phyloP scores from a whole-genome alignment of 2,797 vertebrate genomes.

The Epinephelus malabaricus region DNA sequence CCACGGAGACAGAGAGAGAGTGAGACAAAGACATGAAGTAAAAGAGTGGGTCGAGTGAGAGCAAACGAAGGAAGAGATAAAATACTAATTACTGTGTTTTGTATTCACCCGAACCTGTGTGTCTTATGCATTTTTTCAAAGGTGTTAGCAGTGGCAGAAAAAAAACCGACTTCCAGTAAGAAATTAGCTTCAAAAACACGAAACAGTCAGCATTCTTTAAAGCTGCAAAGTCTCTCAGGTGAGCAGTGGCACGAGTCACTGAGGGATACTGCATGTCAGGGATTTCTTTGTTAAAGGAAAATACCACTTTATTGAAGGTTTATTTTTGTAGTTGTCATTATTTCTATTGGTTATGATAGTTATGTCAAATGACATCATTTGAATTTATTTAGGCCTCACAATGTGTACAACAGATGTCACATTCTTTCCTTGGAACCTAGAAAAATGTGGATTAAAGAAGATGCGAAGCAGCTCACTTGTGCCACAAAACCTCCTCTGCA shows the following conservation, averaged over 20 bases:
- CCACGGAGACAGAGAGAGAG: constrained; percentile 31
- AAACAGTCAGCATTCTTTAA: constrained; percentile 24
- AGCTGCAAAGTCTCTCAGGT: constrained; percentile 15
- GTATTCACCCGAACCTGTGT: constrained; percentile 33
- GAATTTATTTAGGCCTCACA: too few species aligned
- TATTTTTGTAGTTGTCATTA: not conserved
- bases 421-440: not conserved
- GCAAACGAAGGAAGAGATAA: constrained; percentile 48
- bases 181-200: constrained; percentile 40
- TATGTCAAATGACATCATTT: too few species aligned
- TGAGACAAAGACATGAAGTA: constrained; percentile 29
- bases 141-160: constrained; percentile 22
- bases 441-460: not conserved
- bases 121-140: constrained; percentile 52
- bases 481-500: not conserved
- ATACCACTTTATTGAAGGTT: not conserved
- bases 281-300: not conserved
- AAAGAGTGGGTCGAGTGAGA: constrained; percentile 29
- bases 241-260: not conserved
- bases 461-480: too few species aligned
- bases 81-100: constrained; percentile 68
- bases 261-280: constrained; percentile 12
- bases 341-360: not conserved
- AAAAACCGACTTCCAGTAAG: constrained; percentile 15
- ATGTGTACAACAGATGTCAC: not conserved